Evolutionary conservation across 2,113 vertebrate genomes (phyloP).

Genomic region (Toxostoma redivivum): DNA sequence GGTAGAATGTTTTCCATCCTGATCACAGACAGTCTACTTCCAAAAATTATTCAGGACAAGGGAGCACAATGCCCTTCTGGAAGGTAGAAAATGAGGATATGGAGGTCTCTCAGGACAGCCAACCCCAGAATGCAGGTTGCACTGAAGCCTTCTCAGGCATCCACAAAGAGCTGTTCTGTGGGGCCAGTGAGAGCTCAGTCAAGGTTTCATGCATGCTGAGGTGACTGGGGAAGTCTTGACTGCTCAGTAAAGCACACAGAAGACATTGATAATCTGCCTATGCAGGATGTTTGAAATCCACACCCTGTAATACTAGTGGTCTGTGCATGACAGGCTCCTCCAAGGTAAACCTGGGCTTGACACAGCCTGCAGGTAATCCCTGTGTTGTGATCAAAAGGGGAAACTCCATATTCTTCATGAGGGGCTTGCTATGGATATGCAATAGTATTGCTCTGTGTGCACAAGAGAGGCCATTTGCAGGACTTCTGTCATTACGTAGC

Average conservation of each 20-base stretch:
- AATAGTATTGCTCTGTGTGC: not conserved
- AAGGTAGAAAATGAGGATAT: not conserved
- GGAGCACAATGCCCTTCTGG: not conserved
- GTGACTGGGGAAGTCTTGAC: not conserved
- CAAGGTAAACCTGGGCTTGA: not conserved
- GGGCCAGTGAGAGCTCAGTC: not conserved
- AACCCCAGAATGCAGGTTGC: not conserved
- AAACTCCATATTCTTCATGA: not conserved
- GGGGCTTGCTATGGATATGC: not conserved
- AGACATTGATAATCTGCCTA: not conserved
- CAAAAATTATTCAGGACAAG: not conserved
- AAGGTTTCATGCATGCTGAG: not conserved
- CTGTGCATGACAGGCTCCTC: not conserved
- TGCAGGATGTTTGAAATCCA: not conserved
- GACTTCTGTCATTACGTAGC: not conserved
- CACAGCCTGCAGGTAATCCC: not conserved
- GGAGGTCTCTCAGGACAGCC: not conserved
- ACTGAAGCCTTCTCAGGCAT: not conserved
- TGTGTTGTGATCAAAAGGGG: not conserved
- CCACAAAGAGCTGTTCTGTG: not conserved
- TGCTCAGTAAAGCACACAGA: not conserved
- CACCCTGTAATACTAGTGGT: not conserved
- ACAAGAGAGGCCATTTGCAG: not conserved
- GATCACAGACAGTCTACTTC: not conserved
- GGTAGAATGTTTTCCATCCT: fast-evolving